Evolutionary conservation across 1,140 invertebrate species (phyloP).

Genomic region (Doryteuthis pealeii): DNA sequence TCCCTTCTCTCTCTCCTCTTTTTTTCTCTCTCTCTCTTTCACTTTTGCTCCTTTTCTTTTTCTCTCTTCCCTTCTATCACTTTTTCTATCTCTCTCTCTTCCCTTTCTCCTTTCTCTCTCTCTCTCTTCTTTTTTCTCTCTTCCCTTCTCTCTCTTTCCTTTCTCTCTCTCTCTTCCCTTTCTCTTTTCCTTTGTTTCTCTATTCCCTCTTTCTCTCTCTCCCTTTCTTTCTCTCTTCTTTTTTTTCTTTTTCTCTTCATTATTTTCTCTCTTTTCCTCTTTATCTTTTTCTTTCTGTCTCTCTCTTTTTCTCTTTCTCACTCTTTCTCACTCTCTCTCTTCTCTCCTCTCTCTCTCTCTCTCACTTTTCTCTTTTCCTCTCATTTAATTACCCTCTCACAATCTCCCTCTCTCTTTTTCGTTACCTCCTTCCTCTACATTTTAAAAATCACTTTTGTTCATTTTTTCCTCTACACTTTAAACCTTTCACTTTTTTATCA

Average conservation of each 20-base stretch:
- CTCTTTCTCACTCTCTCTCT: no score
- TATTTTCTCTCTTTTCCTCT: background rate
- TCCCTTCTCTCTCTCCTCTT: background rate
- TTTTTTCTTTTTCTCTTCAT: no score
- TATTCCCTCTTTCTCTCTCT: conserved; percentile 11
- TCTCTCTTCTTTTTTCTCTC: background rate
- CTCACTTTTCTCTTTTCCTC: no score
- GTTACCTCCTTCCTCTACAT: conserved; percentile 60
- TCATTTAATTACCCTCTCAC: conserved; percentile 3
- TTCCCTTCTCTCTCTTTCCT: background rate
- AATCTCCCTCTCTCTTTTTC: conserved; percentile 20
- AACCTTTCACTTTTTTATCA: no score
- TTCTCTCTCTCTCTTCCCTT: background rate
- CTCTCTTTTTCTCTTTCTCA: no score
- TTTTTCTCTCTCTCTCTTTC: background rate
- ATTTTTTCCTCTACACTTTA: no score
- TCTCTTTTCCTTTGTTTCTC: no score
- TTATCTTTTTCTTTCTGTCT: no score
- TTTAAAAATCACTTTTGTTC: no score
- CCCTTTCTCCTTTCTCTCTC: background rate
- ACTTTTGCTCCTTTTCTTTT: background rate
- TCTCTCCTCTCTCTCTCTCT: no score
- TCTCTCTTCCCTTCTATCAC: background rate
- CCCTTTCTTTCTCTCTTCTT: background rate
- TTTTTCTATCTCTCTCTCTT: background rate